Evolutionary conservation across 1,140 invertebrate species (phyloP).

Genomic region (Drosophila sechellia): DNA sequence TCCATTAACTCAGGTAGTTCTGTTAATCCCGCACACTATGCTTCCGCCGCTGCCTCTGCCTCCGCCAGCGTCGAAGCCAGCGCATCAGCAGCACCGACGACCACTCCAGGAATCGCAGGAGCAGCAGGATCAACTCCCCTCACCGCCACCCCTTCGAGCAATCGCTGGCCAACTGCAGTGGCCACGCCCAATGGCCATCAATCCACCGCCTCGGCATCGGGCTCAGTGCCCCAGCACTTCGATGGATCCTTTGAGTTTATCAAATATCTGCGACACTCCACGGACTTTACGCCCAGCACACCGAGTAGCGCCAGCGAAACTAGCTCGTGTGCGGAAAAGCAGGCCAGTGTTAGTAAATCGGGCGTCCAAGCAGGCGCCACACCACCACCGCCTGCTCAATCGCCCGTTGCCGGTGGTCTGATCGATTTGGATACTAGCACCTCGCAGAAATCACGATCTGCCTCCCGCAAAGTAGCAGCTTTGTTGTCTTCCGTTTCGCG

Average conservation of each 20-base stretch:
- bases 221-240: slow-evolving; percentile 70
- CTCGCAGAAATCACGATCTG: slow-evolving; percentile 77
- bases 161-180: slow-evolving; percentile 74
- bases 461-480: slow-evolving; percentile 75
- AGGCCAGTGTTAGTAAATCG: slow-evolving; percentile 17
- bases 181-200: slow-evolving; percentile 64
- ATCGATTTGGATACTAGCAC: slow-evolving; percentile 77
- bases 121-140: slow-evolving; percentile 16
- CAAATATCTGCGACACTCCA: slow-evolving; percentile 81
- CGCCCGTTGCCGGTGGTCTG: slow-evolving; percentile 58
- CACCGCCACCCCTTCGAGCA: slow-evolving; percentile 38
- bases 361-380: slow-evolving; percentile 39
- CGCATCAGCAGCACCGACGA: slow-evolving; percentile 24
- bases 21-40: slow-evolving; percentile 17
- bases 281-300: slow-evolving; percentile 65
- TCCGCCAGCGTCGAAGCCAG: slow-evolving; percentile 12
- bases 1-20: slow-evolving; percentile 33
- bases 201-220: slow-evolving; percentile 17
- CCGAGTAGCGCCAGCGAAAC: slow-evolving; percentile 20
- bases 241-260: slow-evolving; percentile 84
- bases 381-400: slow-evolving; percentile 56
- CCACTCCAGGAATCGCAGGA: not conserved
- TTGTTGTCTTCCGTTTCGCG: slow-evolving; percentile 78
- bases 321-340: slow-evolving; percentile 40
- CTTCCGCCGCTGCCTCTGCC: slow-evolving; percentile 5